Base-by-base conservation (phyloP, 2,113 vertebrate species). In the Loxodonta africana region DNA sequence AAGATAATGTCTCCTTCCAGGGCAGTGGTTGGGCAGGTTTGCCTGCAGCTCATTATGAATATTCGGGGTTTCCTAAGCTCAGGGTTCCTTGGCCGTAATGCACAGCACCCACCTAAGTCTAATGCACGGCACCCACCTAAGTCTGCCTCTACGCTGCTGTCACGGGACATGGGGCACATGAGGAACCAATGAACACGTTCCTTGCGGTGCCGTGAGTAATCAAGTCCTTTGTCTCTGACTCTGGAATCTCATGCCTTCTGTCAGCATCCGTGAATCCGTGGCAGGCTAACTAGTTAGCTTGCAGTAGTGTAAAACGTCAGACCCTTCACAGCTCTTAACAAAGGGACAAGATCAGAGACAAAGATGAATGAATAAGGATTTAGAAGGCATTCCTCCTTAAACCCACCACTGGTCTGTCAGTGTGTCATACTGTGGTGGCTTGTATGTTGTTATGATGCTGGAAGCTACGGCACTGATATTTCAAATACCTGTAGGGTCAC, bases 101-200 rank as follows among this genome's bases (percentile, higher is more conserved):
- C 41, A 25, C n/a, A 17, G 60, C 1, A 15, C 7, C 57, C 21
- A 6, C 41, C 3, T 33, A 25, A 74, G 15, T 3, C 14, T 5
- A 60, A 41, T 6, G 5, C 41, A 25, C n/a, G 12, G 60, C 1
- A 15, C 7, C 57, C 21, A 6, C 41, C 3, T 33, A 25, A 74
- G 15, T 3, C 14, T 15, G 5, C 8, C 69, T 91, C 60, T 3
- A 0, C 0, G 1, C 53, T 18, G 41, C 2, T 51, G 5, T 8
- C 9, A 0, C 6, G 23, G 37, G 28, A 15, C 21, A 2, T 60
- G 67, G 15, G 25, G 28, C 46, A 3, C 15, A 26, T 69, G 21
- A 33, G 48, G n/a, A 17, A 51, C 25, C 15, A 0, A 10, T 3
- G 17, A 14, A 6, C 33, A 11, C 0, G 10, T 4, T 76, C 37